Evolutionary conservation across 2,888 invertebrate species (phyloP).

Genomic region (Synanthedon vespiformis): DNA sequence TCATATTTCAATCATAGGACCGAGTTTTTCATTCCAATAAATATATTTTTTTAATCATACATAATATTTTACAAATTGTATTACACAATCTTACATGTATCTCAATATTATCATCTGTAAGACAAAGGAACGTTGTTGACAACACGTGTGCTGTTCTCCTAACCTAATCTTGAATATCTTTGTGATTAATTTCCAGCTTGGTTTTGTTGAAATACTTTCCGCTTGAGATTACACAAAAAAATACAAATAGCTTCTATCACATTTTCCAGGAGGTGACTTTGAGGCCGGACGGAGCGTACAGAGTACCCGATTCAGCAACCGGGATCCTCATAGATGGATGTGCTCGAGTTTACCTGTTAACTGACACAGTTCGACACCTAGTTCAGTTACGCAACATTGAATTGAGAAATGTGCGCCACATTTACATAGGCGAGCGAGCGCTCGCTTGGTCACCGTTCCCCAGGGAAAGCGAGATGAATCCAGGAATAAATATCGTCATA

Average conservation of each 20-base stretch:
- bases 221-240: neutral
- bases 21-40: too few species aligned
- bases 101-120: too few species aligned
- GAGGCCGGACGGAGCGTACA: slow-evolving; percentile 66
- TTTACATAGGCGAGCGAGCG: slow-evolving; percentile 73
- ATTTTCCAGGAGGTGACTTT: slow-evolving; percentile 69
- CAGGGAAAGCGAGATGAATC: slow-evolving; percentile 75
- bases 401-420: slow-evolving; percentile 72
- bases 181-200: too few species aligned
- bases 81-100: too few species aligned
- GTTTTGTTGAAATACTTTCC: neutral
- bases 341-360: slow-evolving; percentile 67
- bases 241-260: neutral
- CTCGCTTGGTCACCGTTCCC: slow-evolving; percentile 70
- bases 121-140: too few species aligned
- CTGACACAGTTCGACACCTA: slow-evolving; percentile 72
- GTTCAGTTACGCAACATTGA: slow-evolving; percentile 73
- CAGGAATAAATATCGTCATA: slow-evolving; percentile 66
- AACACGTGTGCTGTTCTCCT: too few species aligned
- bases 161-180: too few species aligned
- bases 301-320: slow-evolving; percentile 62
- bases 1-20: too few species aligned
- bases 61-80: too few species aligned
- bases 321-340: slow-evolving; percentile 77
- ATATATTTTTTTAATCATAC: too few species aligned